phyloP scores from a whole-genome alignment of 2,113 vertebrate genomes.

The Caretta caretta region DNA sequence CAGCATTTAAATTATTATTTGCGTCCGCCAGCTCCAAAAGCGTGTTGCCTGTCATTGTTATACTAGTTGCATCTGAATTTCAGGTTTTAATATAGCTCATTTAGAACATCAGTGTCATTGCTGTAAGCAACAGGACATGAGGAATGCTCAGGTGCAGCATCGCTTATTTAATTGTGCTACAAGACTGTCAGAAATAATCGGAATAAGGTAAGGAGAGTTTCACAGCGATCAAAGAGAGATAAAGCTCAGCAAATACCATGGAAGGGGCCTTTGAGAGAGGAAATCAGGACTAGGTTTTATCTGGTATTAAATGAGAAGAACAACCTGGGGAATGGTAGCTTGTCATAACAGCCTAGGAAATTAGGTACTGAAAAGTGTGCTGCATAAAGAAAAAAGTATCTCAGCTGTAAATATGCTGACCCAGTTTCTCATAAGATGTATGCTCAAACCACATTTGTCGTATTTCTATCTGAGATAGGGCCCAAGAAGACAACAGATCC shows the following conservation, averaged over 20 bases:
- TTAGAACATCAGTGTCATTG: fast-evolving
- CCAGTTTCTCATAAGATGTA: not conserved
- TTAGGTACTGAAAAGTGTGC: not conserved
- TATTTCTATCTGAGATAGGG: slow-evolving; percentile 19
- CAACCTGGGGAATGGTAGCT: not conserved
- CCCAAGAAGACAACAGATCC: not conserved
- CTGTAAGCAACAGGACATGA: not conserved
- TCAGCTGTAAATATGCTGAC: not conserved
- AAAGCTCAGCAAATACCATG: not conserved
- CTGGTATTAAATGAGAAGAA: not conserved
- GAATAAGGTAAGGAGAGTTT: not conserved
- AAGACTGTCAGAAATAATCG: not conserved
- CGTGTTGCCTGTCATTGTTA: fast-evolving
- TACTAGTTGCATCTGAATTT: not conserved
- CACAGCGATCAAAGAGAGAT: not conserved
- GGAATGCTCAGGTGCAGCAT: not conserved
- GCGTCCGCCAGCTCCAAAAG: not conserved
- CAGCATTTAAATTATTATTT: not conserved
- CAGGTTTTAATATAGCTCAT: not conserved
- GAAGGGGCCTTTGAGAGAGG: not conserved
- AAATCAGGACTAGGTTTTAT: not conserved
- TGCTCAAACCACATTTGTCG: slow-evolving; percentile 16
- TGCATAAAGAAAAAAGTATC: not conserved
- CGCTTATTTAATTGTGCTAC: not conserved
- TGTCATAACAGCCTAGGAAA: not conserved